Base-by-base conservation (phyloP, 2,888 invertebrate genomes). In the Drosophila nr. medialis region DNA sequence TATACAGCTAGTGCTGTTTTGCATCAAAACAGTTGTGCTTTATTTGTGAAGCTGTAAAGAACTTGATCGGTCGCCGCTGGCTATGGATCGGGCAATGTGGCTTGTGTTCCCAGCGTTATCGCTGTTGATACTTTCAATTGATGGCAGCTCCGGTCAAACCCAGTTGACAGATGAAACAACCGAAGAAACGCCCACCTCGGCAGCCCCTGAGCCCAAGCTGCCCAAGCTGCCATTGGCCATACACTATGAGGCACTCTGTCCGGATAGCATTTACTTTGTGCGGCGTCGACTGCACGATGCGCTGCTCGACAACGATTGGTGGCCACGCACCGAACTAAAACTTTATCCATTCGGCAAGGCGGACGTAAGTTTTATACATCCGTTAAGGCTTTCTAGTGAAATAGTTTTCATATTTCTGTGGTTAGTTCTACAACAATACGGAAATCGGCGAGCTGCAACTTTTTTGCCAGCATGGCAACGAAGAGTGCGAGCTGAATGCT, bases 291-390 rank as follows among this genome's bases (percentile, higher is more conserved):
- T 93, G 0, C 79, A 86, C 53, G 77, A 74, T 32, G 81, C 91
- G 3, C 89, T 93, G 74, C 59, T 61, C 4, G 68, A 77, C 3
- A 86, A 90, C n/a, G 77, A 77, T 30, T 90, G 90, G 72, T 79
- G 90, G 64, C 64, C 83, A 2, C 77, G 83, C 54, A 87, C 87
- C 0, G 87, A 92, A 29, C 77, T 93, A 10, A 75, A 91, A 64
- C 83, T 93, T 10, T 89, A 92, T 64, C 93, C 93, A 2, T 93
- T 91, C 54, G 93, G 93, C 30, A 92, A 93, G 78, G 93, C 92
- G 5, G 65, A 78, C 27, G 93, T 93, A 75, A 83, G 91, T 84
- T 10, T 10, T 11, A 21, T 5, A 2, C 4, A 7, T 54, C 40
- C 24, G 13, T 1, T 7, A n/a, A 29, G 32, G 13, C 51, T 36